A percentile compares a stretch with the other conserved stretches of the same genome.
These are phyloP conservation scores for Apostichopus californicus DNA, from an alignment of 35 echinoderm and acorn worm species.

Conservation along the genomic window DNA sequence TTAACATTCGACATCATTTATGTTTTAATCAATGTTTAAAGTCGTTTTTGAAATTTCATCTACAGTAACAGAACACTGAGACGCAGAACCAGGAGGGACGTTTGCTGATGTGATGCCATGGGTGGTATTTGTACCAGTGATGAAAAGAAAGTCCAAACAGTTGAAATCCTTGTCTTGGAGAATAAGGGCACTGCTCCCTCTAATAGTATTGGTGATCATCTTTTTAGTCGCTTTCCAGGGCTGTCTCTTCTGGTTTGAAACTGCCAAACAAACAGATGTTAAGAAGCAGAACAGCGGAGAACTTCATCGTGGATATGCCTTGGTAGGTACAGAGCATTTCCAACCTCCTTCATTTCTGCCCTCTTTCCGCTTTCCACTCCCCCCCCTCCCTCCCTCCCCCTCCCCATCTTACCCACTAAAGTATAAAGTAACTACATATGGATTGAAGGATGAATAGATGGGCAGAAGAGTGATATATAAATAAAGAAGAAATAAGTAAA, in stretches of 20 bases:
- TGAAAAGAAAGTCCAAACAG: not conserved
- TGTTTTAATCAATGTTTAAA: not conserved
- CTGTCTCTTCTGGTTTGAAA: slow-evolving; percentile 1
- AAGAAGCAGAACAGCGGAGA: not conserved
- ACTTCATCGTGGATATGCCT: slow-evolving; percentile 17
- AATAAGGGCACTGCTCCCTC: not conserved
- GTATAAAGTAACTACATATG: too few relatives aligned
- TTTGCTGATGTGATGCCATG: not conserved
- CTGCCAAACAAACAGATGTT: not conserved
- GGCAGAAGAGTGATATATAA: too few relatives aligned
- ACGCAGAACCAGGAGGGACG: not conserved
- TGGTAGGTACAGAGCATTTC: not conserved
- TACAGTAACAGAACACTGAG: not conserved
- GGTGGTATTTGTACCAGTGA: not conserved
- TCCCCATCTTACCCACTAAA: too few relatives aligned
- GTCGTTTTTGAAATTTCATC: not conserved
- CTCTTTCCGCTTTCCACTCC: not conserved
- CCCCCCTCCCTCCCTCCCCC: too few relatives aligned
- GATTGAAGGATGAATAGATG: too few relatives aligned
- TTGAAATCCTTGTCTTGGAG: not conserved
- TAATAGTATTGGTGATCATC: not conserved
- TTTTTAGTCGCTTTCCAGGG: not conserved
- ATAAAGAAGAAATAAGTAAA: too few relatives aligned
- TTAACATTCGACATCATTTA: not conserved
- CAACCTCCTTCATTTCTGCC: not conserved